Conservation (phyloP, 2,113 vertebrate species). For the Perognathus longimembris region DNA sequence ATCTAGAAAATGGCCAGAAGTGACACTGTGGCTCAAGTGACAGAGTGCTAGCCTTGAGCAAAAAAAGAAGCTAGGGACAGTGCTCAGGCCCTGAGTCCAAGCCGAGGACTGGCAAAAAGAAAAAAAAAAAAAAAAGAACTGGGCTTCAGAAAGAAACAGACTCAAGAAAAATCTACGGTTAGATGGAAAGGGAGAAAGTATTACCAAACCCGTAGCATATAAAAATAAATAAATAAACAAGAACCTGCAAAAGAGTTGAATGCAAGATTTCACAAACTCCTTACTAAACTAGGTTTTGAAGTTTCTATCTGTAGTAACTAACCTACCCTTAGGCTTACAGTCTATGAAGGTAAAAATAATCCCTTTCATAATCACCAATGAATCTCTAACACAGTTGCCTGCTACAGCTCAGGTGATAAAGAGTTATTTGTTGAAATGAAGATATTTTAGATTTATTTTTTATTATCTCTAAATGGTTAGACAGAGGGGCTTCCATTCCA, state of each 20-base stretch:
- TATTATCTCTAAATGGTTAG: neutral
- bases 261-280: neutral
- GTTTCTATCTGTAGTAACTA: neutral
- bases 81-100: too few relatives aligned
- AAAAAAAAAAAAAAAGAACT: too few relatives aligned
- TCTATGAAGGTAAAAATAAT: neutral
- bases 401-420: neutral
- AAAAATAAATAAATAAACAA: neutral
- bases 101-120: too few relatives aligned
- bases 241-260: neutral
- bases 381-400: neutral
- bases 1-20: too few relatives aligned
- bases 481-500: too few relatives aligned
- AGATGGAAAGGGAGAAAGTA: neutral
- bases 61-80: too few relatives aligned
- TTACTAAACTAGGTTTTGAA: neutral
- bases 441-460: neutral
- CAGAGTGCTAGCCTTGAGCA: too few relatives aligned
- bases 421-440: neutral
- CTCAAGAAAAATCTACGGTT: neutral
- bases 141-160: neutral
- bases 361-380: neutral
- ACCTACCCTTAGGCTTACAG: neutral
- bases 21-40: too few relatives aligned
- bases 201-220: neutral